These are phyloP conservation scores for Oryzias curvinotus DNA, from an alignment of 2,113 vertebrate genomes.

Conservation along the genomic window DNA sequence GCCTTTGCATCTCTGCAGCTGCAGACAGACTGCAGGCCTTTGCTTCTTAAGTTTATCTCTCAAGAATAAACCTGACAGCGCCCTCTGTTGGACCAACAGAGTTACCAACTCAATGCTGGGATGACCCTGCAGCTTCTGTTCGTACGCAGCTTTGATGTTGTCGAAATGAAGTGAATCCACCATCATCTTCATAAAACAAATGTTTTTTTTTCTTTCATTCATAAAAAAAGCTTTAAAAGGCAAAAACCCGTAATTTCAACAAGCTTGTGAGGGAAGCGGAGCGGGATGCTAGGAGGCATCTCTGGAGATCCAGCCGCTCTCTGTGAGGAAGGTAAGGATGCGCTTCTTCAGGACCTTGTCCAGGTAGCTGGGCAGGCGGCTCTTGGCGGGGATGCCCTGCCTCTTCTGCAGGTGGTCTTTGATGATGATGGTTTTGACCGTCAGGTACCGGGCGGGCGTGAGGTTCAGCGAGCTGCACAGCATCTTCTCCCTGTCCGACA, in stretches of 20 bases:
- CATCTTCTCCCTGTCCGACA: slow-evolving; percentile 94
- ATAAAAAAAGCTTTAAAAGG: too few relatives aligned
- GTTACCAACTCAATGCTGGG: too few relatives aligned
- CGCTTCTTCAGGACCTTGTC: slow-evolving; percentile 97
- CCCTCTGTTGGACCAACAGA: too few relatives aligned
- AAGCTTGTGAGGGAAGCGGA: background rate
- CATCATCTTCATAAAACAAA: background rate
- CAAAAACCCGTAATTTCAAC: too few relatives aligned
- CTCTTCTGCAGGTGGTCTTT: slow-evolving; percentile 96
- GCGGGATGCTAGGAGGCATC: slow-evolving; percentile 82
- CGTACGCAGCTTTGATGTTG: too few relatives aligned
- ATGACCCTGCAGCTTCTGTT: too few relatives aligned
- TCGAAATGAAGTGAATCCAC: background rate
- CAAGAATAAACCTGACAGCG: too few relatives aligned
- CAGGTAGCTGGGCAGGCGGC: slow-evolving; percentile 92
- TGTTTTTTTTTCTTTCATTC: background rate
- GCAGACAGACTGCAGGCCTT: too few relatives aligned
- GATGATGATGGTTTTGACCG: slow-evolving; percentile 97
- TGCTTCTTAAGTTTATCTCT: too few relatives aligned
- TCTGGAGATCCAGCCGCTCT: slow-evolving; percentile 96
- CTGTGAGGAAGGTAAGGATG: slow-evolving; percentile 94
- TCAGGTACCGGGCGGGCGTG: slow-evolving; percentile 92
- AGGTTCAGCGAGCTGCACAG: slow-evolving; percentile 92
- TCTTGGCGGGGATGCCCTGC: slow-evolving; percentile 94
- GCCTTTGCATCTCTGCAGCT: too few relatives aligned